Evolutionary conservation across 2,888 invertebrate genomes (phyloP).

Genomic region (Phyto melanocephala): DNA sequence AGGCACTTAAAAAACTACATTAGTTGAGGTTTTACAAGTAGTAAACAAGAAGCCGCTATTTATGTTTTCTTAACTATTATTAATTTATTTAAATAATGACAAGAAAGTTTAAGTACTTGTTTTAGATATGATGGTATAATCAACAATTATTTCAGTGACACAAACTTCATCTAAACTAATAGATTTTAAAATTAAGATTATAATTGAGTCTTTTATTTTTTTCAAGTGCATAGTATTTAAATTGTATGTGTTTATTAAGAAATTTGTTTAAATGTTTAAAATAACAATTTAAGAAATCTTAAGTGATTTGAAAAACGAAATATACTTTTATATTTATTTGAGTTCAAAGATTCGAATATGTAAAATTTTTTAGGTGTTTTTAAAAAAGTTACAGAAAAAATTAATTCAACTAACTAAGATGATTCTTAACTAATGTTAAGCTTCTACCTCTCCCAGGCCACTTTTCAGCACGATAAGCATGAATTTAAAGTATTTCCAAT

Average conservation of each 20-base stretch:
- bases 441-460: too few relatives aligned
- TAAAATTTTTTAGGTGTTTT: background rate
- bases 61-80: background rate
- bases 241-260: background rate
- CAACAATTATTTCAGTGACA: slow-evolving; percentile 29
- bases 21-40: background rate
- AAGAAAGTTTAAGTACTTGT: background rate
- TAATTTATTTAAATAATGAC: background rate
- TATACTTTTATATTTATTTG: slow-evolving; percentile 24
- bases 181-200: background rate
- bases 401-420: too few relatives aligned
- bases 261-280: background rate
- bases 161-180: background rate
- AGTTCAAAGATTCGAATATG: background rate
- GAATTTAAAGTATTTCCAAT: too few relatives aligned
- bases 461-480: too few relatives aligned
- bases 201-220: background rate
- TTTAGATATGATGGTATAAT: slow-evolving; percentile 29
- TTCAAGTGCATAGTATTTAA: background rate
- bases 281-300: background rate
- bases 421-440: too few relatives aligned
- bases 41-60: background rate
- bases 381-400: too few relatives aligned
- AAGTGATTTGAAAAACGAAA: background rate
- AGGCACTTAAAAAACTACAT: background rate